A percentile compares a stretch with the other conserved stretches of the same genome.
Evolutionary conservation across 2,797 vertebrate species (phyloP).

Genomic region (Staurois parvus): DNA sequence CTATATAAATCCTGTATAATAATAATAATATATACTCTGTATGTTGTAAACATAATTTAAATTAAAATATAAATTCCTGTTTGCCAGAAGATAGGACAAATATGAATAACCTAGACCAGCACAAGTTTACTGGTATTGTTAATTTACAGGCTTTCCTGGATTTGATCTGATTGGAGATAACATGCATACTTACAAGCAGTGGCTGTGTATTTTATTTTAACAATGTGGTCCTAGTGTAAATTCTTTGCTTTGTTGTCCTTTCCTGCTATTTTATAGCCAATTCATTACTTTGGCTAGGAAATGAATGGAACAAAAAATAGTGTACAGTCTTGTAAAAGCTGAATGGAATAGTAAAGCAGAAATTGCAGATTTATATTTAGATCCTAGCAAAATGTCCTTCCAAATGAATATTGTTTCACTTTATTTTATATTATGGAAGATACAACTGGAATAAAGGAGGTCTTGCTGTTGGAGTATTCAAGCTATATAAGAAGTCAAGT

Average conservation of each 20-base stretch:
- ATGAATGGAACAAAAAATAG: slow-evolving; percentile 11
- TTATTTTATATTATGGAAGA: no score
- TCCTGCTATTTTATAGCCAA: slow-evolving; percentile 4
- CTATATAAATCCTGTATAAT: no score
- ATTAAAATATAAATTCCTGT: background rate
- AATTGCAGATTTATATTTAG: no score
- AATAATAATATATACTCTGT: no score
- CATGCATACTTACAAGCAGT: background rate
- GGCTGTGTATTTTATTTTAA: background rate
- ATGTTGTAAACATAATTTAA: no score
- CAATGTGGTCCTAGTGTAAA: background rate
- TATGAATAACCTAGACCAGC: background rate
- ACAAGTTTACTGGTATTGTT: background rate
- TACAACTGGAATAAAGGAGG: no score
- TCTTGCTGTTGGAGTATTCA: no score
- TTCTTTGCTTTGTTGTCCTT: slow-evolving; percentile 15
- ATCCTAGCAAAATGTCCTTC: no score
- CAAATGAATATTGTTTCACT: no score
- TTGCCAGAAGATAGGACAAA: background rate
- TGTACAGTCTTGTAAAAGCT: no score
- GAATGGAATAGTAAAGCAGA: no score
- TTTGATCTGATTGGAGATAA: slow-evolving; percentile 4
- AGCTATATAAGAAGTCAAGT: no score
- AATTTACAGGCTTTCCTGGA: background rate
- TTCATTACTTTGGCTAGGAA: background rate